phyloP scores from a whole-genome alignment of 2,113 vertebrate species.

The Oreocharis arfaki region DNA sequence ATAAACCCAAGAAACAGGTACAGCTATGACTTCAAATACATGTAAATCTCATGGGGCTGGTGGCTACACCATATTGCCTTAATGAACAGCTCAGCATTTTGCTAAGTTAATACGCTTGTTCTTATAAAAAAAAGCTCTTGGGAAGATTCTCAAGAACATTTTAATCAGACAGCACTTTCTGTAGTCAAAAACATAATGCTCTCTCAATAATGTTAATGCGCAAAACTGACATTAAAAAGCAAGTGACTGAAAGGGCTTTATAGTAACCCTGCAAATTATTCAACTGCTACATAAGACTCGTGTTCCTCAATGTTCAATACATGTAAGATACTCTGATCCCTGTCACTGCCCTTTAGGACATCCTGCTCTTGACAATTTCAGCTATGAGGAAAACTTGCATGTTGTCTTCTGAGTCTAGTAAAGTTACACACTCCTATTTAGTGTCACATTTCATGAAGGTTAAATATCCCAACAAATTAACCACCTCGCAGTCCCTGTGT shows the following conservation, averaged over 20 bases:
- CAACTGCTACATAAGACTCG: not conserved
- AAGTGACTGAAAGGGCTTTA: not conserved
- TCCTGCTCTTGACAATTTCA: not conserved
- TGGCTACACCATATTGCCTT: not conserved
- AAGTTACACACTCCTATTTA: not conserved
- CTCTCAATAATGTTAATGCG: not conserved
- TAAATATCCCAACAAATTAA: not conserved
- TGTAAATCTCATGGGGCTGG: not conserved
- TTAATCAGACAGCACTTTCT: not conserved
- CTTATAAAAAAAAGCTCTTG: not conserved
- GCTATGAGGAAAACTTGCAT: not conserved
- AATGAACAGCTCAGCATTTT: not conserved
- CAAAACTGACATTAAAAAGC: not conserved
- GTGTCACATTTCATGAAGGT: not conserved
- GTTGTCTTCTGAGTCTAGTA: not conserved
- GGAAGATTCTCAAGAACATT: not conserved
- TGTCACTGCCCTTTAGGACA: not conserved
- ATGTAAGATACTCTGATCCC: accelerated
- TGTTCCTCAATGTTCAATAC: not conserved
- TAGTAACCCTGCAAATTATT: not conserved
- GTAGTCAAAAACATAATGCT: not conserved
- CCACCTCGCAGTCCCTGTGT: not conserved
- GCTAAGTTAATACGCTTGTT: not conserved
- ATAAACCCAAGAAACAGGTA: not conserved
- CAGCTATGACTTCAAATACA: not conserved